Percentiles rank a stretch among this genome's conserved stretches.
phyloP scores from a whole-genome alignment of 2,797 vertebrate genomes.

The Pogonophryne albipinna region DNA sequence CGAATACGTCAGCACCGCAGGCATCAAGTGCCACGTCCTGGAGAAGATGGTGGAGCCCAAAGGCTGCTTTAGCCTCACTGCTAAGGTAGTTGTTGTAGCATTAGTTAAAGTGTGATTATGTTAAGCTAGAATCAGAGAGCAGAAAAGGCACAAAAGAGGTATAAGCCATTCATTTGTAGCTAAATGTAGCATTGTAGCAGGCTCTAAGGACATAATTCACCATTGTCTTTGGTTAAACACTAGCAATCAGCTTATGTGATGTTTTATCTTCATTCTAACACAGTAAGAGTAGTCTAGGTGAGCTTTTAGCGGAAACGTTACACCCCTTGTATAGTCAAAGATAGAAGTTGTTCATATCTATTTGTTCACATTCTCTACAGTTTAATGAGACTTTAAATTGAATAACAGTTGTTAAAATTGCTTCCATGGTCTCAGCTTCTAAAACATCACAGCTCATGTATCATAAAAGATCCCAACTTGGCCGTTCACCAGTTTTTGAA shows the following conservation, averaged over 20 bases:
- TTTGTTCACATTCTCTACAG: no score
- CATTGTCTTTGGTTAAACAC: no score
- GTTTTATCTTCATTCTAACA: no score
- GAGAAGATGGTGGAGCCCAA: slow-evolving; percentile 96
- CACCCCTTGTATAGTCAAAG: no score
- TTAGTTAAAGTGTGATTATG: neutral
- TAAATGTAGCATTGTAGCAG: neutral
- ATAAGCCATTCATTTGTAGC: neutral
- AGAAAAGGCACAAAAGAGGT: neutral
- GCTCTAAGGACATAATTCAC: no score
- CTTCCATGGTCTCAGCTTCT: neutral
- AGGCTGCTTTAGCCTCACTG: slow-evolving; percentile 92
- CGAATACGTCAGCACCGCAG: slow-evolving; percentile 93
- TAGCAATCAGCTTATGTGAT: no score
- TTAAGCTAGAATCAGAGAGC: neutral
- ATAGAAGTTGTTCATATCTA: no score
- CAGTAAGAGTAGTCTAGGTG: no score
- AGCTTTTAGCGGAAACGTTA: no score
- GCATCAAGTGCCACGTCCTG: slow-evolving; percentile 93
- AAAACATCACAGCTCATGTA: neutral
- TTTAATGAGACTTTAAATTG: neutral
- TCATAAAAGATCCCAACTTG: slow-evolving; percentile 5
- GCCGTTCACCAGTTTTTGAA: neutral
- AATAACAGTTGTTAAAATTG: neutral
- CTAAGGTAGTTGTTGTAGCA: slow-evolving; percentile 88